Evolutionary conservation across 2,797 vertebrate species (phyloP).

Genomic region (Buceros bicornis): DNA sequence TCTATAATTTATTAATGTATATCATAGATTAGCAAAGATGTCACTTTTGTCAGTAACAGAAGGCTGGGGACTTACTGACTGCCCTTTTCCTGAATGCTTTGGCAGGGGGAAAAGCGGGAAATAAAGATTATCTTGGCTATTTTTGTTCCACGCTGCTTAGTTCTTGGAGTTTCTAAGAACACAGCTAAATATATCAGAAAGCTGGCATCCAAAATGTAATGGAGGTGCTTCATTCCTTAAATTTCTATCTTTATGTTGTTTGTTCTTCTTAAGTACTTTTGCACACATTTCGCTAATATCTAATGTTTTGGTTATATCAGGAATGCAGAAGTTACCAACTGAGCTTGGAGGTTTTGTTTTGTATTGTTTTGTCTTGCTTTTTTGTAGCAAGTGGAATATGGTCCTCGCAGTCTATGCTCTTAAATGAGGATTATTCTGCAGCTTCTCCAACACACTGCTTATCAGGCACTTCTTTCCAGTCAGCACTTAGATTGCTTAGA

Average conservation of each 20-base stretch:
- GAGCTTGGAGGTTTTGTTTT: background rate
- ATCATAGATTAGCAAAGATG: background rate
- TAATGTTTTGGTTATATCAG: background rate
- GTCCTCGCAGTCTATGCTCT: background rate
- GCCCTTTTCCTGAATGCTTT: background rate
- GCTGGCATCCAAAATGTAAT: background rate
- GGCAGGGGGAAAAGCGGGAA: background rate
- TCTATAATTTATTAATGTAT: background rate
- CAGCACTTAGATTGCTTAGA: background rate
- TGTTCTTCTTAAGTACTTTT: background rate
- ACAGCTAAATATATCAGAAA: slow-evolving; percentile 30
- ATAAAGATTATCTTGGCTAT: background rate
- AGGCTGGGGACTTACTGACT: background rate
- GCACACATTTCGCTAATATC: background rate
- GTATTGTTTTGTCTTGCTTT: background rate
- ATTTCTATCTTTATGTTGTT: background rate
- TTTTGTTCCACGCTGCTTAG: background rate
- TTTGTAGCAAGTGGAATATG: background rate
- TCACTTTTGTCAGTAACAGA: background rate
- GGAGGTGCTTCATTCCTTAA: background rate
- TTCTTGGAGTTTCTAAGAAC: slow-evolving; percentile 35
- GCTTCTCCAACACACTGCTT: background rate
- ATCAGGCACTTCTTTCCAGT: background rate
- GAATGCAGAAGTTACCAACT: background rate
- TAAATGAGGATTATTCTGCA: background rate